These are phyloP conservation scores for honey bee (Apis mellifera) DNA, from an alignment of 1,140 invertebrate species.

Conservation along the genomic window DNA sequence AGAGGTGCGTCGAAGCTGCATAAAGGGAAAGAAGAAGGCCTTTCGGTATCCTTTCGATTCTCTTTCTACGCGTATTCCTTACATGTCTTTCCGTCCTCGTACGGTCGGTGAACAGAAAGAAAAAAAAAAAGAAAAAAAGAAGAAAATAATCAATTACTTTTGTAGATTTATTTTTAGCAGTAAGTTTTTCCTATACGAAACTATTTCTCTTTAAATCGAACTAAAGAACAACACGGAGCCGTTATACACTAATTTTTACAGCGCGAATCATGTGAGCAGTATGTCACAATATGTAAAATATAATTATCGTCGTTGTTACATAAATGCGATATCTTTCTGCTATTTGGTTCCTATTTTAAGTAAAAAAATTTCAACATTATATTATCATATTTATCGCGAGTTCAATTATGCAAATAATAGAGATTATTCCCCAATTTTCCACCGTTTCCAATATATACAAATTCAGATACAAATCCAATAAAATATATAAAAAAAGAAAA, in stretches of 20 bases:
- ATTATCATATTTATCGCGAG: neutral
- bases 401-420: neutral
- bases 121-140: neutral
- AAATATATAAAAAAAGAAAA: neutral
- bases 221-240: neutral
- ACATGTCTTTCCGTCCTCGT: conserved; percentile 53
- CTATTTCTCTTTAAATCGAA: conserved; percentile 6
- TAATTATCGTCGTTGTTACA: conserved; percentile 38
- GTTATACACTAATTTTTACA: conserved; percentile 28
- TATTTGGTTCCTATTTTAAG: neutral
- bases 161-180: conserved; percentile 56
- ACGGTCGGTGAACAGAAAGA: conserved; percentile 32
- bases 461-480: too few relatives aligned
- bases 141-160: conserved; percentile 44
- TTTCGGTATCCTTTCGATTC: conserved; percentile 23
- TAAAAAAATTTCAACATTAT: neutral
- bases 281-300: conserved; percentile 34
- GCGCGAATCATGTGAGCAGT: conserved; percentile 25
- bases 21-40: neutral
- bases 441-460: neutral
- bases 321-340: neutral
- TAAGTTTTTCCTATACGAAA: conserved; percentile 35
- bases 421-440: neutral
- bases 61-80: conserved; percentile 34
- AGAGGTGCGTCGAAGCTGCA: neutral